A percentile compares a stretch with the other conserved stretches of the same genome.
Evolutionary conservation across 2,797 vertebrate species (phyloP).

Genomic region (Microtus californicus): DNA sequence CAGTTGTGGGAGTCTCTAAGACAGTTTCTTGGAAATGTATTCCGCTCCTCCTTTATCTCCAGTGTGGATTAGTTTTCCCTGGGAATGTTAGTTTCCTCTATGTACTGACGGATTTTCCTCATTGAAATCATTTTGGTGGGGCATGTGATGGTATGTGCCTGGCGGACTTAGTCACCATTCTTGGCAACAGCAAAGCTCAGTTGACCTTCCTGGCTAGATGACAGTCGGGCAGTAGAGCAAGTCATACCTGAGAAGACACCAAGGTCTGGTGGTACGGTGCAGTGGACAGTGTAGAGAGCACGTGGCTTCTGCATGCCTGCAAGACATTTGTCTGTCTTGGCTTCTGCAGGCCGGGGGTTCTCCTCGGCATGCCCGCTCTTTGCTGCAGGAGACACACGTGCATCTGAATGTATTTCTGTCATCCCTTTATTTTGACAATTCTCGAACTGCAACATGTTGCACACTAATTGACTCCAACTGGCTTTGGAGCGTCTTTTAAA

Average conservation of each 20-base stretch:
- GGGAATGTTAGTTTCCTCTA: neutral
- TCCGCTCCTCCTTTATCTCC: constrained; percentile 39
- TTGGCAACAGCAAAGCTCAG: constrained; percentile 71
- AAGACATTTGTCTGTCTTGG: constrained; percentile 61
- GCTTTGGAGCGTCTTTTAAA: constrained; percentile 81
- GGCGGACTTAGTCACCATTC: constrained; percentile 75
- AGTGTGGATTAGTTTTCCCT: constrained; percentile 22
- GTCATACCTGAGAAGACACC: constrained; percentile 71
- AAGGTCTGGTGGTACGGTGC: constrained; percentile 67
- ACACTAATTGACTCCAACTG: constrained; percentile 72
- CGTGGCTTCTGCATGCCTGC: constrained; percentile 64
- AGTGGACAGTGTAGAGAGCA: constrained; percentile 60
- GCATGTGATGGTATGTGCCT: constrained; percentile 61
- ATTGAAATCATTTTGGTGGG: constrained; percentile 68
- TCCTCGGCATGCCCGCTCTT: constrained; percentile 66
- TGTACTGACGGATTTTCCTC: constrained; percentile 10
- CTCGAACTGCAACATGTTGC: constrained; percentile 82
- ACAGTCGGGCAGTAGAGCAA: constrained; percentile 61
- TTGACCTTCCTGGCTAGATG: constrained; percentile 68
- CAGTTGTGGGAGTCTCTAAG: neutral
- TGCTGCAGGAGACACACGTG: constrained; percentile 43
- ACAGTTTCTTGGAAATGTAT: constrained; percentile 75
- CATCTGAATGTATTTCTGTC: constrained; percentile 73
- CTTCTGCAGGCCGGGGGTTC: constrained; percentile 1
- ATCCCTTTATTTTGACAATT: constrained; percentile 84